Base-by-base conservation (phyloP, 2,888 invertebrate genomes). In the Scaptomyza flava region DNA sequence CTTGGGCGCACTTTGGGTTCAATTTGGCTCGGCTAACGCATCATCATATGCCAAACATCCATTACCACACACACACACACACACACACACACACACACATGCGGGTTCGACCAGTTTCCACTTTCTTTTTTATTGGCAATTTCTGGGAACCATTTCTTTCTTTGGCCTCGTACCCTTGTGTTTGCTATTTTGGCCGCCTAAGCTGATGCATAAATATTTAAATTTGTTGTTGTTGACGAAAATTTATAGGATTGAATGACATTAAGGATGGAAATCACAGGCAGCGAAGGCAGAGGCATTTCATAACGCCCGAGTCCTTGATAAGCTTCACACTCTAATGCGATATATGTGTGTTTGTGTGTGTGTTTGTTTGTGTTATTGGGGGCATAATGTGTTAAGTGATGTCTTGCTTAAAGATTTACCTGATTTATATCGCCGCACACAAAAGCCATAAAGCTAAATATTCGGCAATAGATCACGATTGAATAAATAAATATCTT, bases 241-340 rank as follows among this genome's bases (percentile, higher is more conserved):
- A 87, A 83, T 83, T 83, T 86, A 83, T 87, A 77, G 88, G 83
- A 86, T 87, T 87, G 85, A 87, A 83, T 86, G 83, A 83, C 72
- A 80, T 86, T 87, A 72, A 63, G 77, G 65, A 63, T 27, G 42
- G 64, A 31, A 31, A 42, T 63, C 50, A 12, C 68, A 56, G 64
- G 53, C 68, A 62, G 51, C 20, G 27, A 27, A 2, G 45, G 50
- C 64, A 45, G 31, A 42, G 45, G 59, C 69, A 17, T 33, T 53
- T 50, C 69, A 47, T 47, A 51, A 67, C 66, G 62, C 33, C 42
- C 43, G 54, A 56, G 71, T 60, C 68, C n/a, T 46, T 65, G 77
- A 82, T 79, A 85, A 81, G 79, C 68, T 74, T 41, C 33, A 48
- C 36, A 9, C 58, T 67, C 64, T 70, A 79, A 85, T 77, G 77